Evolutionary conservation across 2,888 invertebrate species (phyloP).

Genomic region (Acanthacorydalis orientalis): DNA sequence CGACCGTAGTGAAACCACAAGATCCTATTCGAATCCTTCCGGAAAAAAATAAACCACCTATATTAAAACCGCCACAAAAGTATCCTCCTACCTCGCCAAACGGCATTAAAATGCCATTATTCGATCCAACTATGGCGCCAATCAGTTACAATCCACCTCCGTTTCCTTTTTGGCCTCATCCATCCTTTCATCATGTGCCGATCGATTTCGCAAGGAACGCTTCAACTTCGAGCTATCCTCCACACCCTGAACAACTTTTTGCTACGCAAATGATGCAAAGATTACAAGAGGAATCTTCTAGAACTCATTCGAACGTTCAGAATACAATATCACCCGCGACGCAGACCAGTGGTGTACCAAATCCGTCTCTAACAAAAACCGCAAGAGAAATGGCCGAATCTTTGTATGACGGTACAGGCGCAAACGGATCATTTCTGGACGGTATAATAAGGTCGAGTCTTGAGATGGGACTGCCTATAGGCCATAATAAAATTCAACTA

Average conservation of each 20-base stretch:
- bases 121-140: constrained; percentile 42
- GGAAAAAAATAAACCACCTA: constrained; percentile 28
- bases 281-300: constrained; percentile 51
- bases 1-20: constrained; percentile 30
- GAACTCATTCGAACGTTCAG: constrained; percentile 23
- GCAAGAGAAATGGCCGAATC: constrained; percentile 45
- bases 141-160: constrained; percentile 44
- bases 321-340: constrained; percentile 7
- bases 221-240: constrained; percentile 26
- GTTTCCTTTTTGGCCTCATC: constrained; percentile 63
- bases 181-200: constrained; percentile 36
- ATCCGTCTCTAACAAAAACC: constrained; percentile 23
- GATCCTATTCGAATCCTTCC: constrained; percentile 12
- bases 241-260: constrained; percentile 50
- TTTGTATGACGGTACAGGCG: constrained; percentile 43
- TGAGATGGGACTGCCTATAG: constrained; percentile 43
- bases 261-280: constrained; percentile 69
- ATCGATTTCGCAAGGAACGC: constrained; percentile 25
- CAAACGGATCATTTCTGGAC: constrained; percentile 65
- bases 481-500: constrained; percentile 33
- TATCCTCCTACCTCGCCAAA: constrained; percentile 41
- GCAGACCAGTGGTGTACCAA: constrained; percentile 20
- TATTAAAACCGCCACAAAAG: constrained; percentile 30
- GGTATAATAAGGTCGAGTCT: constrained; percentile 70
- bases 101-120: constrained; percentile 52